phyloP scores from a whole-genome alignment of 2,113 vertebrate genomes.

The Steatornis caripensis region DNA sequence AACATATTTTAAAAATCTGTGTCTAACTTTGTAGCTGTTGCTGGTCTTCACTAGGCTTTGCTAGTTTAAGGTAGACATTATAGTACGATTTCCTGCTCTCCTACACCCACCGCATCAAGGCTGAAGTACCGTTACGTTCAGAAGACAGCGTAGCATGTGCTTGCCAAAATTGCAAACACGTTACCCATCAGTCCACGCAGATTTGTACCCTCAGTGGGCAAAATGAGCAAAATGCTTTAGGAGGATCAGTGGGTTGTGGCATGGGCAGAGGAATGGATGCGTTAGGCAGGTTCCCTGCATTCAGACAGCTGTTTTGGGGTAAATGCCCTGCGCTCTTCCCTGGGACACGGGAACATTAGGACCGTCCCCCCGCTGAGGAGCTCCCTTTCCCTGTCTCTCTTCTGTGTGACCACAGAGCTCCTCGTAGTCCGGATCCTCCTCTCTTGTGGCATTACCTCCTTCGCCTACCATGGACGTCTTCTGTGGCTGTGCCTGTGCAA shows the following conservation, averaged over 20 bases:
- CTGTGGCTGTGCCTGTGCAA: fast-evolving
- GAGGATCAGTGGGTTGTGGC: not conserved
- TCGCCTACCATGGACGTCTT: not conserved
- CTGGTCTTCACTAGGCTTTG: not conserved
- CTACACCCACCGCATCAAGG: not conserved
- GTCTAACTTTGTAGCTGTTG: not conserved
- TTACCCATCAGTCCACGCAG: not conserved
- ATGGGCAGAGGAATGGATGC: not conserved
- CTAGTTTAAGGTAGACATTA: not conserved
- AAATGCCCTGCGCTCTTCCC: not conserved
- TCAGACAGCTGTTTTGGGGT: not conserved
- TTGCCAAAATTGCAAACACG: not conserved
- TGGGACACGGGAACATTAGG: not conserved
- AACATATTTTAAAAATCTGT: not conserved
- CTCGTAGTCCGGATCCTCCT: not conserved
- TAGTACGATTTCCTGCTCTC: not conserved
- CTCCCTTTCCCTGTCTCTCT: not conserved
- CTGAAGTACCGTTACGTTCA: not conserved
- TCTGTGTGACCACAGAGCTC: not conserved
- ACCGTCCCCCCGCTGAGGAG: not conserved
- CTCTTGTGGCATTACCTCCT: not conserved
- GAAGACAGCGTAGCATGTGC: not conserved
- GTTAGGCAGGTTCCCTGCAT: not conserved
- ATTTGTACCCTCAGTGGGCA: not conserved
- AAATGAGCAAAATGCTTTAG: not conserved